These are phyloP conservation scores for Zosterops lateralis DNA, from an alignment of 2,113 vertebrate genomes.

Conservation along the genomic window DNA sequence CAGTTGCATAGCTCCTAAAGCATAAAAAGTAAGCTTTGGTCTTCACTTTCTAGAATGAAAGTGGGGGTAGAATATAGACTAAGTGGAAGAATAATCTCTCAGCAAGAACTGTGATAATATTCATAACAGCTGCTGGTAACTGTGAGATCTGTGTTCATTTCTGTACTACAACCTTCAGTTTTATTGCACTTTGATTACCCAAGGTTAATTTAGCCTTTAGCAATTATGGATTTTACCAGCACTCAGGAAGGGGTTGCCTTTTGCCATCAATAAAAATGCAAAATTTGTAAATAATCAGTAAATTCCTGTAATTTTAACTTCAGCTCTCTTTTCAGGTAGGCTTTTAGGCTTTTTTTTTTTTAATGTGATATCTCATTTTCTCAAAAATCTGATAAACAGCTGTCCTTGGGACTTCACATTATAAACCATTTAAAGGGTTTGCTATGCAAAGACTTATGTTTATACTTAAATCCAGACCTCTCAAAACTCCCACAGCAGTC, in stretches of 20 bases:
- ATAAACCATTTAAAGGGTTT: background rate
- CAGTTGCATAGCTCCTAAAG: conserved; percentile 12
- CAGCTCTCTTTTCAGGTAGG: background rate
- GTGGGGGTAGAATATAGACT: background rate
- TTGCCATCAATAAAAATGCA: background rate
- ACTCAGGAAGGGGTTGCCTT: background rate
- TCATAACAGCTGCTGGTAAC: background rate
- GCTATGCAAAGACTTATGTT: background rate
- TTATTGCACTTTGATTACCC: background rate
- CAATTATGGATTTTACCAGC: background rate
- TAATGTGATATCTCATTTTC: background rate
- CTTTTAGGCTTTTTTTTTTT: background rate
- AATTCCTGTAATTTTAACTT: background rate
- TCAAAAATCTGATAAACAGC: background rate
- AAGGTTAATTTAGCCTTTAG: background rate
- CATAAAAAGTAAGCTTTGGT: conserved; percentile 37
- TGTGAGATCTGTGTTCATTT: background rate
- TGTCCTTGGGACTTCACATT: background rate
- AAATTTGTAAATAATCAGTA: background rate
- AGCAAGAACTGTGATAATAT: background rate
- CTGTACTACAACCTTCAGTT: background rate
- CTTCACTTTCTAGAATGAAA: background rate
- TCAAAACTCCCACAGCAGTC: background rate
- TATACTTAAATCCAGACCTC: background rate
- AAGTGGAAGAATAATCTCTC: background rate